A percentile compares a stretch with the other conserved stretches of the same genome.
These are phyloP conservation scores for Arctia plantaginis DNA, from an alignment of 2,888 invertebrate species.

Conservation along the genomic window DNA sequence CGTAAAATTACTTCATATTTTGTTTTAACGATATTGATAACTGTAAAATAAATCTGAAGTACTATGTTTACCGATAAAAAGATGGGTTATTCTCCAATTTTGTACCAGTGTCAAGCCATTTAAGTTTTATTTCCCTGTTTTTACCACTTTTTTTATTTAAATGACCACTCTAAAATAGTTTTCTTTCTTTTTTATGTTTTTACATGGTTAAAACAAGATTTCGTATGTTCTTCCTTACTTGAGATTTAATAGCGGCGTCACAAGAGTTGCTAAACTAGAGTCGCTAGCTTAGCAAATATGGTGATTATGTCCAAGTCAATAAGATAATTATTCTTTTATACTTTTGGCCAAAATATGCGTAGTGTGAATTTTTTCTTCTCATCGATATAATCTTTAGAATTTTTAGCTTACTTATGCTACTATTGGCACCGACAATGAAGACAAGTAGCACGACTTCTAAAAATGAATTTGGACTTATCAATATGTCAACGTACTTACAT, in stretches of 20 bases:
- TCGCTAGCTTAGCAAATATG: too few species aligned
- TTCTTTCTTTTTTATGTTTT: neutral
- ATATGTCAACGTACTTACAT: too few species aligned
- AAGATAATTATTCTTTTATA: neutral
- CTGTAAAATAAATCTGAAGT: constrained; percentile 1
- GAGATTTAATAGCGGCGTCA: neutral
- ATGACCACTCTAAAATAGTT: neutral
- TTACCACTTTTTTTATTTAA: neutral
- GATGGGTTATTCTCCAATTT: neutral
- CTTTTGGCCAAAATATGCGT: neutral
- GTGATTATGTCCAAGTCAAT: too few species aligned
- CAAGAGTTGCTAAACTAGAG: too few species aligned
- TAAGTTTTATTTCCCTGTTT: neutral
- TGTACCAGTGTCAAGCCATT: neutral
- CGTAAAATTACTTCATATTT: constrained; percentile 55
- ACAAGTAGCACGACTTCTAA: too few species aligned
- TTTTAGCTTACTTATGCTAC: too few species aligned
- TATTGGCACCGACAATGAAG: too few species aligned
- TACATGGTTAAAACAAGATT: neutral
- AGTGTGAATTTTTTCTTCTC: too few species aligned
- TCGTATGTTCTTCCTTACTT: neutral
- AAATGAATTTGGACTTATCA: too few species aligned
- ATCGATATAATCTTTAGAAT: too few species aligned
- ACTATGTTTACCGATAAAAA: neutral
- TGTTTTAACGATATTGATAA: constrained; percentile 36